Evolutionary conservation across 1,140 invertebrate species (phyloP), one percentile per base, ranked within the genome.

Genomic region (Camponotus pennsylvanicus): DNA sequence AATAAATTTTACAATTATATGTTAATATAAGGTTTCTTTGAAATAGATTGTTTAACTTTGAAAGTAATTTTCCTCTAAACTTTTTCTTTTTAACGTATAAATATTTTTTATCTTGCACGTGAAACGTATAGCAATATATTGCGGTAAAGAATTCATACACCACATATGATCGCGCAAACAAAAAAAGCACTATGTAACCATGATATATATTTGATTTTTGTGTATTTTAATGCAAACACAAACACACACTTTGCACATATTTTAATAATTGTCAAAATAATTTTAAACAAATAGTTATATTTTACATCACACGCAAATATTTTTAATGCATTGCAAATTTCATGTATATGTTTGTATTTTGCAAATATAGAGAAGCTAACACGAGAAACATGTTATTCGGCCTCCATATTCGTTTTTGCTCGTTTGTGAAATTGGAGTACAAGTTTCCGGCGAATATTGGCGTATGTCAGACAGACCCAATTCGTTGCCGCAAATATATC

Each of bases 71-170:
- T 76, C 40, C 15, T 45, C 40, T 27, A 18, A 40, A 42, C 9
- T 73, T 21, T 73, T 61, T 76, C 75, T 42, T 45, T 61, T 32
- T 21, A 0, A 34, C 7, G 32, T 42, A 63, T 63, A 63, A 76
- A 77, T 32, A 61, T 34, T 63, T 34, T 61, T 75, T 1, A 27
- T 27, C 27, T 27, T 27, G 27, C 27, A 27, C 3, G 2, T 75
- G 71, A 75, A 75, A 75, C 59, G 21, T 59, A 11, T n/a, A n/a
- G 52, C n/a, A 27, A 21, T 75, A 59, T 59, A 59, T 75, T 75
- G 13, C 21, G 13, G n/a, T 59, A 77, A 77, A 77, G 32, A 63
- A 77, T 77, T 8, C 42, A 32, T 45, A 13, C 27, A 5, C 13
- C 32, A 64, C 40, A 64, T 59, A 75, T 27, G 37, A 63, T 63